Evolutionary conservation across 2,113 vertebrate species (phyloP).

Genomic region (Eclectus roratus): DNA sequence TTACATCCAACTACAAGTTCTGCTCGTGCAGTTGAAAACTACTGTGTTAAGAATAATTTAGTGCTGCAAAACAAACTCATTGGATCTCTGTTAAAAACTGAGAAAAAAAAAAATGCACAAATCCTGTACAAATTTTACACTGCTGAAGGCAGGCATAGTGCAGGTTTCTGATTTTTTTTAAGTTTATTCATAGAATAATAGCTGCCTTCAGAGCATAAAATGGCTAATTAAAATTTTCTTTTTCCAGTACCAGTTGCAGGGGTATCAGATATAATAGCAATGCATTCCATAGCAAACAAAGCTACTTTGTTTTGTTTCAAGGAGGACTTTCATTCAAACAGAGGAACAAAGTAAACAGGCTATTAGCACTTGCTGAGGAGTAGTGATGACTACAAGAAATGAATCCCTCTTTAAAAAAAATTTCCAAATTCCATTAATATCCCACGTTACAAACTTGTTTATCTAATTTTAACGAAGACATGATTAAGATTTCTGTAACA

Average conservation of each 20-base stretch:
- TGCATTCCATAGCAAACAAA: not conserved
- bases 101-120: not conserved
- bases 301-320: not conserved
- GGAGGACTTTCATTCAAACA: not conserved
- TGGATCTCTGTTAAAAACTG: not conserved
- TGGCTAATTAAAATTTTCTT: not conserved
- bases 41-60: not conserved
- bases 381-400: not conserved
- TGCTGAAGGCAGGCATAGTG: not conserved
- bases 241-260: not conserved
- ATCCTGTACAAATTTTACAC: not conserved
- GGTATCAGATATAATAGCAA: fast-evolving
- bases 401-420: not conserved
- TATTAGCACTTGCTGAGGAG: not conserved
- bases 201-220: not conserved
- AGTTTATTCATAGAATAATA: not conserved
- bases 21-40: not conserved
- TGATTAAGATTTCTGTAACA: not conserved
- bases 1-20: not conserved
- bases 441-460: not conserved
- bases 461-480: not conserved
- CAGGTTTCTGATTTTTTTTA: not conserved
- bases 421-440: not conserved
- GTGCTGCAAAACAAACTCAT: not conserved
- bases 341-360: not conserved